Percentiles rank a stretch among this genome's conserved stretches.
Conservation (phyloP, 1,140 invertebrate genomes). For the Pteromalus puparum region DNA sequence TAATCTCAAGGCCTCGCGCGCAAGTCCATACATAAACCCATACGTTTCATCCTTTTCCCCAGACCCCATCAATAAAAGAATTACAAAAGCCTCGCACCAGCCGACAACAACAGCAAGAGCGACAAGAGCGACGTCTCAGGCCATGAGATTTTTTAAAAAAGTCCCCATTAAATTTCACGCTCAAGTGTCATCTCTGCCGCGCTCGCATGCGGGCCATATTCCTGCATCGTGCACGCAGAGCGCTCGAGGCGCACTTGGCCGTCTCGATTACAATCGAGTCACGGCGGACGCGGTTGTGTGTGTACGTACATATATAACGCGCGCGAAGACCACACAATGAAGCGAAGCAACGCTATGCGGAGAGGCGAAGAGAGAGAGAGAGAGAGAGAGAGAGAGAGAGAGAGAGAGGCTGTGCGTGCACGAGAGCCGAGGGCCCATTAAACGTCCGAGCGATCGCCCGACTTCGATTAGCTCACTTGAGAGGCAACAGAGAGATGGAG, state of each 20-base stretch:
- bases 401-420: neutral
- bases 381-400: neutral
- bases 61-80: constrained; percentile 18
- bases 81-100: neutral
- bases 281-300: neutral
- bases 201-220: constrained; percentile 34
- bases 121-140: neutral
- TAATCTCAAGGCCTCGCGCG: constrained; percentile 23
- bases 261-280: constrained; percentile 47
- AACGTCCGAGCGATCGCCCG: constrained; percentile 32
- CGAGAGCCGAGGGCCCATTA: constrained; percentile 24
- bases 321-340: constrained; percentile 16
- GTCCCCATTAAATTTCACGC: constrained; percentile 41
- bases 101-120: neutral
- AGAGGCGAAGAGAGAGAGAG: neutral
- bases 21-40: neutral
- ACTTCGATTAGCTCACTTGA: constrained; percentile 23
- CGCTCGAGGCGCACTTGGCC: constrained; percentile 24
- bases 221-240: neutral
- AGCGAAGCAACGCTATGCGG: neutral
- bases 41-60: neutral
- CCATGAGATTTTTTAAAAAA: constrained; percentile 27
- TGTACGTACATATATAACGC: neutral
- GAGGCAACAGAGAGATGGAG: neutral
- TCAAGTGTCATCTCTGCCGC: constrained; percentile 36